These are phyloP conservation scores for Sinohyriopsis cumingii DNA, from an alignment of 2,888 invertebrate species.

Conservation along the genomic window DNA sequence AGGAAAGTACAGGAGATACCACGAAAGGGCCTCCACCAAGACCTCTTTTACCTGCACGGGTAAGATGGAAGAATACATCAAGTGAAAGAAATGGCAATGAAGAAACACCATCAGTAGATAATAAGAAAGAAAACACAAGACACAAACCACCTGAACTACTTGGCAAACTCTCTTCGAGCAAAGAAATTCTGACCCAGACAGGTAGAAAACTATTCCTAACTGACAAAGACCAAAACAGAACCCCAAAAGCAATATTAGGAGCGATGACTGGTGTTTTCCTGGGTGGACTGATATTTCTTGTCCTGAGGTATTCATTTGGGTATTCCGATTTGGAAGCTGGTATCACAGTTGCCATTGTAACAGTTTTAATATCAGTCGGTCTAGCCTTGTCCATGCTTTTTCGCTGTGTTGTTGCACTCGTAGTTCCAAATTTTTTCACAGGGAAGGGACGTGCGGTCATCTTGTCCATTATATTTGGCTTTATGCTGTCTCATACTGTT, in stretches of 20 bases:
- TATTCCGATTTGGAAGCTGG: slow-evolving; percentile 26
- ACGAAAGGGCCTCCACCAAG: too few species aligned
- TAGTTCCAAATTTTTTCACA: slow-evolving; percentile 41
- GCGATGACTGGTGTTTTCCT: slow-evolving; percentile 25
- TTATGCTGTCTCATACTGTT: slow-evolving; percentile 36
- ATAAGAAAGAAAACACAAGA: too few species aligned
- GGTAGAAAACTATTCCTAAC: slow-evolving; percentile 15
- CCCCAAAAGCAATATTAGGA: slow-evolving; percentile 25
- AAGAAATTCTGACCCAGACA: too few species aligned
- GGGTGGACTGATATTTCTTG: slow-evolving; percentile 26
- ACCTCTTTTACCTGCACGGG: too few species aligned
- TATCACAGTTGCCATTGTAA: slow-evolving; percentile 21
- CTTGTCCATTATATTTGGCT: slow-evolving; percentile 41
- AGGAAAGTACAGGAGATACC: too few species aligned
- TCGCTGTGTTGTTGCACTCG: slow-evolving; percentile 36
- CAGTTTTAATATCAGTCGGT: slow-evolving; percentile 28
- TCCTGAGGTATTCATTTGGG: slow-evolving; percentile 30
- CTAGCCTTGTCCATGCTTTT: slow-evolving; percentile 32
- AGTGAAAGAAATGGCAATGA: too few species aligned
- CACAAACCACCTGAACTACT: too few species aligned
- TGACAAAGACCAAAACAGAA: slow-evolving; percentile 14
- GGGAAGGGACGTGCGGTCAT: slow-evolving; percentile 37
- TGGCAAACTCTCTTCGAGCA: too few species aligned
- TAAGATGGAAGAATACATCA: too few species aligned
- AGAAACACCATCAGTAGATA: too few species aligned